A percentile compares a stretch with the other conserved stretches of the same genome.
phyloP scores from a whole-genome alignment of 2,113 vertebrate species.

The Sylvia atricapilla region DNA sequence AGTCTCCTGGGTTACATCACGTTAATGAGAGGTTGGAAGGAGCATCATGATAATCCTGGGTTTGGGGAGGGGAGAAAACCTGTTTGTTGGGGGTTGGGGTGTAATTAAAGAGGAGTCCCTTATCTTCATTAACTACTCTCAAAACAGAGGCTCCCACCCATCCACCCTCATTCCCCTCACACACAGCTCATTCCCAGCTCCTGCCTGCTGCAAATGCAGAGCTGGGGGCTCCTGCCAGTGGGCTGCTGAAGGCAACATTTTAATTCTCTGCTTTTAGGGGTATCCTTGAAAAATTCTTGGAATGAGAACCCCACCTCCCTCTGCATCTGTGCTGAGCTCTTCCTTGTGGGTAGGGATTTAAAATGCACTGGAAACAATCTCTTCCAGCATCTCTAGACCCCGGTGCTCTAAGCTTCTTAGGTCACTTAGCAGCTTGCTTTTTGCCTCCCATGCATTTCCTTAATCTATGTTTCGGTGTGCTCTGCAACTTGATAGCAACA shows the following conservation, averaged over 20 bases:
- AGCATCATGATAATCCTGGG: neutral
- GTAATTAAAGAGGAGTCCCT: neutral
- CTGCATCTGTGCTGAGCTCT: neutral
- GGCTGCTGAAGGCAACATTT: neutral
- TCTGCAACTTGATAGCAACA: neutral
- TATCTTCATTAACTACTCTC: neutral
- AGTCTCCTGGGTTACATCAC: neutral
- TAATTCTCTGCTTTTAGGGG: neutral
- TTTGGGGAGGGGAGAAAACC: neutral
- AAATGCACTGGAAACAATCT: neutral
- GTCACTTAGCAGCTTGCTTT: constrained; percentile 31
- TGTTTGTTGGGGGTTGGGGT: neutral
- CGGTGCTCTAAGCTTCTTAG: constrained; percentile 17
- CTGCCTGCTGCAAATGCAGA: neutral
- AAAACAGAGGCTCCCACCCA: neutral
- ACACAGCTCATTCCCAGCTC: neutral
- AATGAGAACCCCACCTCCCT: neutral
- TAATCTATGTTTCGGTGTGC: neutral
- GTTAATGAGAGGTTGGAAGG: neutral
- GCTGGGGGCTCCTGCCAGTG: neutral
- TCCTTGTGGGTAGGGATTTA: constrained; percentile 9
- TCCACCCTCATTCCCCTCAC: neutral
- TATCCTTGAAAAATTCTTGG: neutral
- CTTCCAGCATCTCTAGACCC: neutral
- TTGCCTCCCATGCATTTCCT: neutral